These are phyloP conservation scores for Malaclemys terrapin DNA, from an alignment of 2,113 vertebrate species.

Conservation along the genomic window DNA sequence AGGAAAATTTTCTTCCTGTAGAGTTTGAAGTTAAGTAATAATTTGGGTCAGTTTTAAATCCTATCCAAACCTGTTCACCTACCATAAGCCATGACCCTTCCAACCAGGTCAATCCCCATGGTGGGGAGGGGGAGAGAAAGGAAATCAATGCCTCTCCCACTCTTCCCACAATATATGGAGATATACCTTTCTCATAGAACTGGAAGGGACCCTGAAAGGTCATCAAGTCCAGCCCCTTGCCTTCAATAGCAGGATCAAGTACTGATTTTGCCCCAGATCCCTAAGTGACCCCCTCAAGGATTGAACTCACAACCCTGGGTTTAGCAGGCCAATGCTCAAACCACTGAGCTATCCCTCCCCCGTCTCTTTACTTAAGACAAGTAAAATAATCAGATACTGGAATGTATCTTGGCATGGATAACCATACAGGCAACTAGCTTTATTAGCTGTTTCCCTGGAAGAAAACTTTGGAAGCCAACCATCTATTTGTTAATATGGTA, in stretches of 20 bases:
- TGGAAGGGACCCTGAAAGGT: no score
- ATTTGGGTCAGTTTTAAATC: conserved; percentile 25
- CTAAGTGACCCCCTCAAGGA: no score
- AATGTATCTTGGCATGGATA: conserved; percentile 74
- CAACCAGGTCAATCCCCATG: conserved; percentile 43
- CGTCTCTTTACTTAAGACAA: not conserved
- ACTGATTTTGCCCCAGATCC: no score
- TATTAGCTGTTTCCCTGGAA: conserved; percentile 80
- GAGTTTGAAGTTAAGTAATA: not conserved
- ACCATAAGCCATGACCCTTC: not conserved
- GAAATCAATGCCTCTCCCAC: conserved; percentile 31
- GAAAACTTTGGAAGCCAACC: conserved; percentile 72
- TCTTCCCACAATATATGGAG: conserved; percentile 66
- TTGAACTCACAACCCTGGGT: no score
- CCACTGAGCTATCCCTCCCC: no score
- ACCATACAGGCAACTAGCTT: conserved; percentile 68
- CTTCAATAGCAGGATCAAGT: no score
- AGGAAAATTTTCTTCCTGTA: not conserved
- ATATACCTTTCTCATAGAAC: no score
- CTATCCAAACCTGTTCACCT: not conserved
- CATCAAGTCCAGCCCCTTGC: no score
- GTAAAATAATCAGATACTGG: conserved; percentile 72
- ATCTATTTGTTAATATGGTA: conserved; percentile 71
- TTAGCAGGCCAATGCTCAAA: no score
- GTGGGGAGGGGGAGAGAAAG: not conserved